Conservation (phyloP, 2,888 invertebrate genomes). For the Sturmia bella region DNA sequence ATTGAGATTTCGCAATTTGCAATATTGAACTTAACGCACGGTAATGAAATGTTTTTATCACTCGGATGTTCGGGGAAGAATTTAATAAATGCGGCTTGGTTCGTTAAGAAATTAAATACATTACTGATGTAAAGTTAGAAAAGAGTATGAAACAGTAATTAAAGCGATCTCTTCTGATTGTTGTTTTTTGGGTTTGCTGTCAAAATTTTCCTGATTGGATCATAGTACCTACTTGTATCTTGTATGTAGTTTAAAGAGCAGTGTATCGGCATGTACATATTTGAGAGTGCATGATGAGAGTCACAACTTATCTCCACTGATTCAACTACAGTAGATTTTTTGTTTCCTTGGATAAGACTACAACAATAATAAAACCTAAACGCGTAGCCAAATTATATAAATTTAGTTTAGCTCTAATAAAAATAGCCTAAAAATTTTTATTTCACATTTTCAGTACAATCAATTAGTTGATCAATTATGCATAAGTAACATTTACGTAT, state of each 20-base stretch:
- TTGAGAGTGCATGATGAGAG: constrained; percentile 54
- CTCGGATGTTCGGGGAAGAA: not conserved
- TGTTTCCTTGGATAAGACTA: constrained; percentile 16
- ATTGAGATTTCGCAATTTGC: constrained; percentile 63
- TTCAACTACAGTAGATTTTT: constrained; percentile 34
- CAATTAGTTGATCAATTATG: constrained; percentile 25
- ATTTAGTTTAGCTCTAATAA: constrained; percentile 36
- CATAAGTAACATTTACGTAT: constrained; percentile 49
- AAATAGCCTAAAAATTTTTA: constrained; percentile 60
- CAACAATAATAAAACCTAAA: constrained; percentile 21
- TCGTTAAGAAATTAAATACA: constrained; percentile 14
- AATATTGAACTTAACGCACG: constrained; percentile 58
- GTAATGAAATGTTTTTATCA: constrained; percentile 30
- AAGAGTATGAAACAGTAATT: not conserved
- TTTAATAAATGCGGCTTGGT: constrained; percentile 22
- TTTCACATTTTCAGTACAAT: constrained; percentile 66
- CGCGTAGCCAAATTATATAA: constrained; percentile 23
- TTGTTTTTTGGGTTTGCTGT: not conserved
- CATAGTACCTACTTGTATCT: constrained; percentile 21
- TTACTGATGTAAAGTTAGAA: constrained; percentile 1
- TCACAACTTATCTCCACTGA: constrained; percentile 66
- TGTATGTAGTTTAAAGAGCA: constrained; percentile 28
- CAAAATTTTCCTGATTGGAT: not conserved
- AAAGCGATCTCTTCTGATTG: not conserved
- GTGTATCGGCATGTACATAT: not conserved